Conservation (phyloP, 2,113 vertebrate genomes). For the Microcebus ravelobensis region DNA sequence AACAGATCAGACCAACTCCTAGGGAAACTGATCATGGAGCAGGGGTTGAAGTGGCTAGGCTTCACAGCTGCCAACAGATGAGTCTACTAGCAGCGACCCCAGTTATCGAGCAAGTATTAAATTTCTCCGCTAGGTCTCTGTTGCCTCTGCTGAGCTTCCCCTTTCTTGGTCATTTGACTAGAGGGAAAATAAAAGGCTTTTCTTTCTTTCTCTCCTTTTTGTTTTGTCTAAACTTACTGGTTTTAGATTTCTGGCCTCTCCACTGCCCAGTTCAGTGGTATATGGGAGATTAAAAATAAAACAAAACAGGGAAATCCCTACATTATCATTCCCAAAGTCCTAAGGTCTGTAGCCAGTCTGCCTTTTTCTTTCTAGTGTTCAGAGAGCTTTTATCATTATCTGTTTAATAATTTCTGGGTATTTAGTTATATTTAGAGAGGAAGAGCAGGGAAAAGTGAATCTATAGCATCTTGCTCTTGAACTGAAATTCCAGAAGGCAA, state of each 20-base stretch:
- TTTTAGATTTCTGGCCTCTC: background rate
- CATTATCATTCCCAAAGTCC: background rate
- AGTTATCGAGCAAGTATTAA: background rate
- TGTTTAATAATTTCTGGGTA: slow-evolving; percentile 55
- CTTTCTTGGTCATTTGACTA: background rate
- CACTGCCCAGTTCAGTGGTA: background rate
- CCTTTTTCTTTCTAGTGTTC: background rate
- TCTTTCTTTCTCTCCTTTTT: background rate
- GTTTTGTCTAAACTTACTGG: background rate
- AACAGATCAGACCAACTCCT: background rate
- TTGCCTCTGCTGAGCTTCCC: background rate
- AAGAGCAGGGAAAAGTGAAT: slow-evolving; percentile 14
- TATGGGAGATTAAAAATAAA: background rate
- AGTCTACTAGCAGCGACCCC: background rate
- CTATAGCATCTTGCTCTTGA: slow-evolving; percentile 55
- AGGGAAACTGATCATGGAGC: background rate
- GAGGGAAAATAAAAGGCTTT: background rate
- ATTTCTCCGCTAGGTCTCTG: background rate
- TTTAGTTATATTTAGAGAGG: slow-evolving; percentile 59
- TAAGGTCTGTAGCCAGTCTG: background rate
- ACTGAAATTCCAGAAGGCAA: slow-evolving; percentile 71
- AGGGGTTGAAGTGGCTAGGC: background rate
- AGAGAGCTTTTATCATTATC: background rate
- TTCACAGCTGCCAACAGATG: background rate
- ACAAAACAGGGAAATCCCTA: background rate